Conservation (phyloP, 2,113 vertebrate genomes). For the Cyphomyrus plagiostoma region DNA sequence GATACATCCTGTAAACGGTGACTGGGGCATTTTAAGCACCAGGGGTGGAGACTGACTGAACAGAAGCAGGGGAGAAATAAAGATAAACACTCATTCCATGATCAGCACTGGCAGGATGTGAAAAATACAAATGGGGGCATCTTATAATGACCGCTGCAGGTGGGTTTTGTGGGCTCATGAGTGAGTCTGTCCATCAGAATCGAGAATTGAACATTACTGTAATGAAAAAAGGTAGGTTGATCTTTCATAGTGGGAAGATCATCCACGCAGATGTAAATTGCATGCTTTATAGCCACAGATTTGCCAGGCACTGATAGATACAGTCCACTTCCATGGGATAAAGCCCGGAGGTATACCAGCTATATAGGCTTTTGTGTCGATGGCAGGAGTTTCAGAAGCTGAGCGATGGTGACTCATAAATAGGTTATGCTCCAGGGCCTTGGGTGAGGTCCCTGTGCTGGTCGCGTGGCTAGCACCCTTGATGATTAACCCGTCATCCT, state of each 20-base stretch:
- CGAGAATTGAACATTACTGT: background rate
- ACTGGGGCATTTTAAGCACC: background rate
- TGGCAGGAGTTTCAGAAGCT: background rate
- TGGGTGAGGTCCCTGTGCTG: background rate
- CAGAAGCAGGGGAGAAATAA: background rate
- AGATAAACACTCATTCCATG: background rate
- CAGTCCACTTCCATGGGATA: background rate
- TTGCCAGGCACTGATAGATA: background rate
- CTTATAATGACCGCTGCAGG: background rate
- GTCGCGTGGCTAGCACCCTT: background rate
- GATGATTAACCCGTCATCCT: background rate
- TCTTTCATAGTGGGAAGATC: background rate
- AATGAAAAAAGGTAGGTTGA: background rate
- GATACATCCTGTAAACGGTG: background rate
- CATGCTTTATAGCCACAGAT: background rate
- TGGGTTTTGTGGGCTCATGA: background rate
- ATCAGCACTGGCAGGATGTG: background rate
- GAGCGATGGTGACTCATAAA: background rate
- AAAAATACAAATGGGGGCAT: background rate
- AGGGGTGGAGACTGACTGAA: background rate
- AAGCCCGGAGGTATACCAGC: background rate
- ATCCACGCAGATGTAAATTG: background rate
- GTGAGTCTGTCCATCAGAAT: background rate
- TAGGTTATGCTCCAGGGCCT: background rate
- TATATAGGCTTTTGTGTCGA: background rate